Percentiles rank a stretch among this genome's conserved stretches.
phyloP scores from a whole-genome alignment of 2,797 vertebrate species.

The Phrynocephalus guinanensis region DNA sequence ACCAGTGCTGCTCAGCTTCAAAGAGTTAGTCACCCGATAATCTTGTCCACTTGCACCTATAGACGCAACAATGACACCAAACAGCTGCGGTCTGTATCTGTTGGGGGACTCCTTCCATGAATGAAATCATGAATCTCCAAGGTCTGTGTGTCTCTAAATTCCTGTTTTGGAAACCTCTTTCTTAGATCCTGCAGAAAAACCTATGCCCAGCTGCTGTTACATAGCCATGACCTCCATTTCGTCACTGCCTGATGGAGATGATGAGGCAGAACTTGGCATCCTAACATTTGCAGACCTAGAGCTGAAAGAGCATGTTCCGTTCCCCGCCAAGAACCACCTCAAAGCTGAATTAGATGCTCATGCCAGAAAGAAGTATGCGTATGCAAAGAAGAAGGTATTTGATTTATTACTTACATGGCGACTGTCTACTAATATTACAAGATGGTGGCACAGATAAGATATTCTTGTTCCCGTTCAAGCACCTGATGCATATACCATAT shows the following conservation, averaged over 20 bases:
- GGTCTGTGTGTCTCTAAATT: neutral
- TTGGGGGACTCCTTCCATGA: too few relatives aligned
- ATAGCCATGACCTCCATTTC: constrained; percentile 67
- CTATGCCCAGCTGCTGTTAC: constrained; percentile 19
- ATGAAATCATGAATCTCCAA: too few relatives aligned
- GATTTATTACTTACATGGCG: neutral
- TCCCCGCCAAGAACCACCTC: constrained; percentile 61
- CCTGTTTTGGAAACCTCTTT: neutral
- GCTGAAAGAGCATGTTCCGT: constrained; percentile 70
- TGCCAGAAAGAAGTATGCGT: constrained; percentile 79
- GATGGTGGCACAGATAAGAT: neutral
- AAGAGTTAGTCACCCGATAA: too few relatives aligned
- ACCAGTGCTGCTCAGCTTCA: too few relatives aligned
- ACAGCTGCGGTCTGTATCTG: too few relatives aligned
- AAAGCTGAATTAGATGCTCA: constrained; percentile 76
- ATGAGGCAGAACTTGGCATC: constrained; percentile 55
- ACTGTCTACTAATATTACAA: neutral
- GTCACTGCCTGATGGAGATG: constrained; percentile 42
- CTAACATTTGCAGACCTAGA: constrained; percentile 78
- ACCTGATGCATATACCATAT: too few relatives aligned
- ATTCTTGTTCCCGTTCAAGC: too few relatives aligned
- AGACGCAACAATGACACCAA: too few relatives aligned
- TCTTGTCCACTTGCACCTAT: too few relatives aligned
- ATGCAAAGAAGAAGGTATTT: constrained; percentile 86
- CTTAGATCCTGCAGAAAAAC: constrained; percentile 24